phyloP scores from a whole-genome alignment of 2,888 invertebrate genomes.

The Baronia brevicornis region DNA sequence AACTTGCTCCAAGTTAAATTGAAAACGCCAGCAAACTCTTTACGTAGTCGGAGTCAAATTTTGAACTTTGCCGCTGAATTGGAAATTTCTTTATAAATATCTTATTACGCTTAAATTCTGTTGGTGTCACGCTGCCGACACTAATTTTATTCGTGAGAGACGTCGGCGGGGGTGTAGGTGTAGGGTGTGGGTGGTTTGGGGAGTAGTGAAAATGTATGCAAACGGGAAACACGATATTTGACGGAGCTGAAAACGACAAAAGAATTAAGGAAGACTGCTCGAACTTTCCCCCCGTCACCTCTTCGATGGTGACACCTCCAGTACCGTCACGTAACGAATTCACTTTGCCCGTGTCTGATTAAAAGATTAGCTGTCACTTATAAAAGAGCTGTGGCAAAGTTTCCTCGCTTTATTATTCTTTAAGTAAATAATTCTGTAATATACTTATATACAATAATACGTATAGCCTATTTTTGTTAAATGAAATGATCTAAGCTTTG shows the following conservation, averaged over 20 bases:
- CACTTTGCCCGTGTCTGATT: slow-evolving; percentile 58
- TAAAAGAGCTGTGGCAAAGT: no score
- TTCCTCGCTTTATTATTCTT: slow-evolving; percentile 1
- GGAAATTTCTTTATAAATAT: slow-evolving; percentile 76
- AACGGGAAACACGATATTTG: slow-evolving; percentile 70
- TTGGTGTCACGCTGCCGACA: slow-evolving; percentile 75
- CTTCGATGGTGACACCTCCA: slow-evolving; percentile 29
- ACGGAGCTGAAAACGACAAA: slow-evolving; percentile 71
- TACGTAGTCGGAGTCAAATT: slow-evolving; percentile 69
- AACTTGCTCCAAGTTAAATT: slow-evolving; percentile 74
- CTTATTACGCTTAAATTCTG: slow-evolving; percentile 74
- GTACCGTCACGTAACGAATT: slow-evolving; percentile 43
- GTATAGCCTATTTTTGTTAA: no score
- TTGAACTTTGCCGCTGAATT: slow-evolving; percentile 74
- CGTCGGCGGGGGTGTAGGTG: slow-evolving; percentile 45
- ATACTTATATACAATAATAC: no score
- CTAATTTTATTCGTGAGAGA: slow-evolving; percentile 73
- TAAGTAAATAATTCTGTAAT: no score
- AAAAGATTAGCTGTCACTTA: slow-evolving; percentile 52
- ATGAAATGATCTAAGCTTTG: no score
- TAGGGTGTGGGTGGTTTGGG: slow-evolving; percentile 27
- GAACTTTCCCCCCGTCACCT: slow-evolving; percentile 22
- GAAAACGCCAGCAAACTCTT: slow-evolving; percentile 73
- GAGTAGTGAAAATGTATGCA: slow-evolving; percentile 68
- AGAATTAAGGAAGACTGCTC: slow-evolving; percentile 55